Percentiles rank a stretch among this genome's conserved stretches.
phyloP scores from a whole-genome alignment of 2,113 vertebrate genomes.

The Prinia subflava region DNA sequence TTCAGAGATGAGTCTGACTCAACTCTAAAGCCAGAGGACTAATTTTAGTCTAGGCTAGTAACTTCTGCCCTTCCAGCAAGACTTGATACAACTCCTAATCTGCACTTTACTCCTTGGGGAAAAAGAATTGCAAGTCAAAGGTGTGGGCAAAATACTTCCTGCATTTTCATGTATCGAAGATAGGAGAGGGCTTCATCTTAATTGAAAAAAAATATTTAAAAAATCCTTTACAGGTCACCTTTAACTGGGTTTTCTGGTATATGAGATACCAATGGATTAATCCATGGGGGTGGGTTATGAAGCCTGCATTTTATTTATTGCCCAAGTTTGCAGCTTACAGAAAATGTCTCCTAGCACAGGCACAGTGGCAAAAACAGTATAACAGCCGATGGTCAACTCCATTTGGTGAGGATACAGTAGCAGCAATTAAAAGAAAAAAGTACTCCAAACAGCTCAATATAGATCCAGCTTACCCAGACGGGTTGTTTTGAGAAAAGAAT shows the following conservation, averaged over 20 bases:
- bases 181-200: background rate
- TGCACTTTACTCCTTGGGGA: background rate
- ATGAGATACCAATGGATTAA: background rate
- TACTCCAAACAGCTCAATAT: conserved; percentile 55
- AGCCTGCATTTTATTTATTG: conserved; percentile 67
- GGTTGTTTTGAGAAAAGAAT: conserved; percentile 57
- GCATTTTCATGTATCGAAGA: background rate
- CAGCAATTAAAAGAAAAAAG: conserved; percentile 74
- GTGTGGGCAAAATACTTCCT: background rate
- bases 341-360: conserved; percentile 82
- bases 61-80: background rate
- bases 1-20: background rate
- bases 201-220: background rate
- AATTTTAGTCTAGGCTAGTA: background rate
- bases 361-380: conserved; percentile 93
- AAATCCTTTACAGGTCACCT: conserved; percentile 35
- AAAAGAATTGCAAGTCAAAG: background rate
- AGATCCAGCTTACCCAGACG: conserved; percentile 60
- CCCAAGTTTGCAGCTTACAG: conserved; percentile 77
- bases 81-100: background rate
- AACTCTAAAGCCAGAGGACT: background rate
- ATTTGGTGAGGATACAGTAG: conserved; percentile 74
- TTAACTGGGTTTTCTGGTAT: background rate
- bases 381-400: conserved; percentile 79
- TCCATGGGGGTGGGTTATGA: background rate